Evolutionary conservation across 2,113 vertebrate genomes (phyloP).

Genomic region (Caranx ignobilis): DNA sequence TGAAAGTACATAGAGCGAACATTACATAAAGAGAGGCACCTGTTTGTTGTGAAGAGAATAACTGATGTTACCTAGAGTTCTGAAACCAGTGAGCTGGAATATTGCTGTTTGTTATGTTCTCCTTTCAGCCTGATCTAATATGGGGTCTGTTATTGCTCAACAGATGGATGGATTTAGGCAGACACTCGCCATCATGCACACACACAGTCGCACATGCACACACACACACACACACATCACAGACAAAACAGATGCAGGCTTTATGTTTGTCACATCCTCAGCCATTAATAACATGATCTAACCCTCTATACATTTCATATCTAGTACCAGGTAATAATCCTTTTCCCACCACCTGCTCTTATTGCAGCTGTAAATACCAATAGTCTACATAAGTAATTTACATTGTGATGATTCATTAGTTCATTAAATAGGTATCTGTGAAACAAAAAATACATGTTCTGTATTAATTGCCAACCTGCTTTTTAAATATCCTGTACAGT

Average conservation of each 20-base stretch:
- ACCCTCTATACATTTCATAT: background rate
- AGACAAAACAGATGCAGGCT: constrained; percentile 27
- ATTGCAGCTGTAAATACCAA: background rate
- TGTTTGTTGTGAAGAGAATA: background rate
- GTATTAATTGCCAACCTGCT: background rate
- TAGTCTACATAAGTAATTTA: background rate
- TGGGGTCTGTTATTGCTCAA: constrained; percentile 51
- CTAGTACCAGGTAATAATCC: background rate
- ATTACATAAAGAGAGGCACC: background rate
- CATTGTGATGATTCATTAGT: background rate
- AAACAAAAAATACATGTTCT: background rate
- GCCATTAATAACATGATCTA: constrained; percentile 7
- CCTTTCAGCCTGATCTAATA: constrained; percentile 43
- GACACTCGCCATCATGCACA: background rate
- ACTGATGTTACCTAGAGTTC: background rate
- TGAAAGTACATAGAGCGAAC: background rate
- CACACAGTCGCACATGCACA: background rate
- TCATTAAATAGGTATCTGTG: background rate
- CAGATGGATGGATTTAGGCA: constrained; percentile 59
- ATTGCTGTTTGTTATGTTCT: constrained; percentile 46
- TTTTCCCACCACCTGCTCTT: background rate
- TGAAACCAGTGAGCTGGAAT: constrained; percentile 27
- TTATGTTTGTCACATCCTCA: constrained; percentile 1
- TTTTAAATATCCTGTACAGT: background rate
- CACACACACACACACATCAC: constrained; percentile 3